Percentiles rank a stretch among this genome's conserved stretches.
phyloP scores from a whole-genome alignment of 2,113 vertebrate genomes.

The Pagrus major region DNA sequence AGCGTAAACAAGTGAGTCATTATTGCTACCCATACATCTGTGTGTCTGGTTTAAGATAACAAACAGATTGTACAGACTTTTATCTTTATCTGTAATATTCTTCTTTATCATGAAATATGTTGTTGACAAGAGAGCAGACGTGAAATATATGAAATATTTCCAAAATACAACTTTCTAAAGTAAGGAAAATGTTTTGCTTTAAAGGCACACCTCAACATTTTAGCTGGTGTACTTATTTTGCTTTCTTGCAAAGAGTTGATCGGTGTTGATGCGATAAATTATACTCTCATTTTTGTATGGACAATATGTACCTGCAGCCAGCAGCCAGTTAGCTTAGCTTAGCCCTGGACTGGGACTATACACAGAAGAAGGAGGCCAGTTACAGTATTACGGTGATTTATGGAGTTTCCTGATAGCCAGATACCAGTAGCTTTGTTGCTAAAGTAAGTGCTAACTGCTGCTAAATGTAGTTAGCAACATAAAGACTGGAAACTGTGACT shows the following conservation, averaged over 20 bases:
- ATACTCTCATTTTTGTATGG: too few relatives aligned
- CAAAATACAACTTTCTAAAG: not conserved
- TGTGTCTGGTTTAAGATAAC: not conserved
- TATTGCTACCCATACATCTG: not conserved
- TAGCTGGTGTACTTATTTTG: too few relatives aligned
- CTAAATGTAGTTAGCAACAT: too few relatives aligned
- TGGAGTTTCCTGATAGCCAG: too few relatives aligned
- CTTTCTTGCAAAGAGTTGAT: not conserved
- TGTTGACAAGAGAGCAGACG: not conserved
- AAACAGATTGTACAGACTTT: not conserved
- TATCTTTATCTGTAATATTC: not conserved
- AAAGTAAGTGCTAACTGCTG: too few relatives aligned
- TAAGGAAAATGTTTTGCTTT: not conserved
- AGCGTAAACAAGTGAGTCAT: constrained; percentile 1
- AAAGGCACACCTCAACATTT: too few relatives aligned
- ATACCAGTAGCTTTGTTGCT: too few relatives aligned
- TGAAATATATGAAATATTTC: not conserved
- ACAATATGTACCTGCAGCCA: not conserved
- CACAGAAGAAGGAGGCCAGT: too few relatives aligned
- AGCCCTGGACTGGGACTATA: not conserved
- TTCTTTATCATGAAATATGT: not conserved
- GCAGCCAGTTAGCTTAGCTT: not conserved
- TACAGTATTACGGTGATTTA: too few relatives aligned
- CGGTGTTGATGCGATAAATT: too few relatives aligned
- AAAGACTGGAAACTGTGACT: too few relatives aligned